phyloP scores from a whole-genome alignment of 2,797 vertebrate species.

The Vipera latastei region DNA sequence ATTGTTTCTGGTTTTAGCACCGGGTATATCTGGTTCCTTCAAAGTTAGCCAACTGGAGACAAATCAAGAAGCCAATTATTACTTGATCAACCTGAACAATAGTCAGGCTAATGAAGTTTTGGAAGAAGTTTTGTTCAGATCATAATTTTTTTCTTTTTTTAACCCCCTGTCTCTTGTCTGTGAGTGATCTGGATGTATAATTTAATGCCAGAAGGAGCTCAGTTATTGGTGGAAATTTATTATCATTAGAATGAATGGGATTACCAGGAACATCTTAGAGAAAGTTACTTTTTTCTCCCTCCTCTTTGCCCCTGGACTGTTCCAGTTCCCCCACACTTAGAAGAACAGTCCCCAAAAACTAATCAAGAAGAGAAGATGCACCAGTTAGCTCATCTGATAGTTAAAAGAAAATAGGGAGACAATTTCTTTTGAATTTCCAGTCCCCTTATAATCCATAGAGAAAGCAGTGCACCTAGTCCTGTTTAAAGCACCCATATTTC shows the following conservation, averaged over 20 bases:
- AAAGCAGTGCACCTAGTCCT: no score
- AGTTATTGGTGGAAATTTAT: neutral
- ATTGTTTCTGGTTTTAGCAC: neutral
- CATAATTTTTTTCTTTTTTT: neutral
- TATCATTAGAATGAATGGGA: neutral
- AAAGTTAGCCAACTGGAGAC: neutral
- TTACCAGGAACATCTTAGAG: neutral
- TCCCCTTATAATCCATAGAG: no score
- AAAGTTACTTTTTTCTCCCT: neutral
- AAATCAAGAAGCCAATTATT: neutral
- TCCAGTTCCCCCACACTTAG: neutral
- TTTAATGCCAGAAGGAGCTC: neutral
- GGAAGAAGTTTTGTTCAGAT: neutral
- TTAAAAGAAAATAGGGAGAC: no score
- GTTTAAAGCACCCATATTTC: no score
- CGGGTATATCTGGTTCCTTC: neutral
- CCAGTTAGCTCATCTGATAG: neutral
- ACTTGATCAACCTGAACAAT: neutral
- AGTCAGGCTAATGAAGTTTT: neutral
- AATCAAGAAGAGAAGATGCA: neutral
- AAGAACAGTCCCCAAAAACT: neutral
- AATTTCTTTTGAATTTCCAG: no score
- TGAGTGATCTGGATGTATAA: neutral
- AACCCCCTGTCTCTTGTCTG: neutral
- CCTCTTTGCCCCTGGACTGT: neutral